phyloP scores from a whole-genome alignment of 1,140 invertebrate species.

The Drosophila equinoxialis region DNA sequence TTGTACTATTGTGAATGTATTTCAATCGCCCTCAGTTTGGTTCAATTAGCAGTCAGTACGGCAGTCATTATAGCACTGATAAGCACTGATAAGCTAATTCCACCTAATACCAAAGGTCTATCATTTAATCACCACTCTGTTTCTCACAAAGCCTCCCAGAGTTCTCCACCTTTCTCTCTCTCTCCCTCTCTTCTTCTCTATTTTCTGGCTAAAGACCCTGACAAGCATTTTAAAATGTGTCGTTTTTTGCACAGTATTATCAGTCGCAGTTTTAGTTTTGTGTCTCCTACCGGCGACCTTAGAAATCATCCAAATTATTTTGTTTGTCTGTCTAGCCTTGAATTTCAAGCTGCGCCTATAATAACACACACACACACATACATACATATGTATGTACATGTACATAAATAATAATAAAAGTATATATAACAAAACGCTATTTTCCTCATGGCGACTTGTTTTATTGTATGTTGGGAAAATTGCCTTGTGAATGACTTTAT shows the following conservation, averaged over 20 bases:
- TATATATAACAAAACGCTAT: background rate
- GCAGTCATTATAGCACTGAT: slow-evolving; percentile 39
- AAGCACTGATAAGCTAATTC: slow-evolving; percentile 52
- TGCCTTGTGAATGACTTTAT: slow-evolving; percentile 38
- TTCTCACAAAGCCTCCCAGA: background rate
- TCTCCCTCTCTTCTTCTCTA: slow-evolving; percentile 15
- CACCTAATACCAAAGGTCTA: slow-evolving; percentile 36
- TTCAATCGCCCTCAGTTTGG: slow-evolving; percentile 20
- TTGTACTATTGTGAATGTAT: slow-evolving; percentile 12
- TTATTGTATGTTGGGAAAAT: slow-evolving; percentile 30
- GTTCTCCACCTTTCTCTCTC: slow-evolving; percentile 17
- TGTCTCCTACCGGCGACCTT: slow-evolving; percentile 40
- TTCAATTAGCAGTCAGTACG: slow-evolving; percentile 11
- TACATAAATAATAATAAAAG: background rate
- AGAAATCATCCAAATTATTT: slow-evolving; percentile 33
- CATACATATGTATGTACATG: no score
- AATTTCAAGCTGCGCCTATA: slow-evolving; percentile 22
- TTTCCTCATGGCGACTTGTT: slow-evolving; percentile 8
- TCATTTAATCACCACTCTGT: background rate
- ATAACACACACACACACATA: background rate
- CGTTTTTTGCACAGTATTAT: slow-evolving; percentile 36
- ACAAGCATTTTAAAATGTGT: slow-evolving; percentile 8
- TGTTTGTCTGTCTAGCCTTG: slow-evolving; percentile 37
- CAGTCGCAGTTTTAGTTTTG: slow-evolving; percentile 25
- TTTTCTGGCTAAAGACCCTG: slow-evolving; percentile 1